Evolutionary conservation across 2,797 vertebrate species (phyloP).

Genomic region (Cossypha heuglini): DNA sequence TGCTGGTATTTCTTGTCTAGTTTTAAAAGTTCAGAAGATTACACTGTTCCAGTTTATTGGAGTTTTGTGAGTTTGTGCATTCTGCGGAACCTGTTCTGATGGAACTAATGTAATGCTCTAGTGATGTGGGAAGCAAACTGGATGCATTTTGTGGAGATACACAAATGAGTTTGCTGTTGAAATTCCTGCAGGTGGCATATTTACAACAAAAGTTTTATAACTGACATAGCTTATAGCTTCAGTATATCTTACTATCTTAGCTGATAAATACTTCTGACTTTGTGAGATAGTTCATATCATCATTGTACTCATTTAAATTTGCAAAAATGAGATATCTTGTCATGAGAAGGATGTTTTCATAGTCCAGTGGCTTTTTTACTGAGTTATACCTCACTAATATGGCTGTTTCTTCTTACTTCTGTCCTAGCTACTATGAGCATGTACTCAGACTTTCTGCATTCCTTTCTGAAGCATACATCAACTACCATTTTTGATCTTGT

Average conservation of each 20-base stretch:
- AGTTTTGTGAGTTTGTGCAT: background rate
- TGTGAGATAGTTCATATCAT: background rate
- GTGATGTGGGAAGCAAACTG: background rate
- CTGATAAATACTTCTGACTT: background rate
- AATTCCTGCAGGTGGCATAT: background rate
- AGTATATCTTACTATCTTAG: background rate
- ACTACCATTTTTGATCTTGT: constrained; percentile 91
- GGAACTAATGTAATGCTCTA: background rate
- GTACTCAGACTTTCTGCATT: constrained; percentile 90
- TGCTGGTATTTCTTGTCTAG: background rate
- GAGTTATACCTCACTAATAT: background rate
- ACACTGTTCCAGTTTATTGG: background rate
- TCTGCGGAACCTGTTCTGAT: background rate
- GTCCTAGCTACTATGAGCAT: constrained; percentile 88
- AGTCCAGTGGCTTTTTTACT: background rate
- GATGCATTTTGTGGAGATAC: background rate
- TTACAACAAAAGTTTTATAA: background rate
- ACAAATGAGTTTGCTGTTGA: background rate
- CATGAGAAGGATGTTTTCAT: background rate
- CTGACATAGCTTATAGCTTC: background rate
- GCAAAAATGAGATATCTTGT: background rate
- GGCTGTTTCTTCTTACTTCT: constrained; percentile 8
- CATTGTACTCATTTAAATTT: background rate
- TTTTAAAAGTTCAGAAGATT: background rate
- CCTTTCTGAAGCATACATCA: constrained; percentile 88